Evolutionary conservation across 2,888 invertebrate genomes (phyloP).

Genomic region (Microchrysa polita): DNA sequence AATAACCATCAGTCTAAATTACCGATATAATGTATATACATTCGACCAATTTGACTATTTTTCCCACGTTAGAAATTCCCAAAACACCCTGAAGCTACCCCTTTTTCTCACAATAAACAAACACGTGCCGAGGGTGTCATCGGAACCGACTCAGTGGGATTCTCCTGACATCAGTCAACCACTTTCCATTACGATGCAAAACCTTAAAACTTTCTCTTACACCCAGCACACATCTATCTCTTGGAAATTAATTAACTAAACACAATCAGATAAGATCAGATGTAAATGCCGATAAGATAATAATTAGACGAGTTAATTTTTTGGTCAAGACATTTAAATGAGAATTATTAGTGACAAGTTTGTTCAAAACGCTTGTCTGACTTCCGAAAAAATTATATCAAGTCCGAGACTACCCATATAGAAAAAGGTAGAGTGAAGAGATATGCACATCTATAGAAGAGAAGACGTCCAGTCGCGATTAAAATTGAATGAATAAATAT

Average conservation of each 20-base stretch:
- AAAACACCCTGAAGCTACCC: not conserved
- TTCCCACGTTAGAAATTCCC: not conserved
- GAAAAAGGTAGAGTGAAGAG: no score
- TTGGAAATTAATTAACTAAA: constrained; percentile 7
- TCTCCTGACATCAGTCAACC: not conserved
- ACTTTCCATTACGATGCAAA: not conserved
- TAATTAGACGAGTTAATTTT: constrained; percentile 15
- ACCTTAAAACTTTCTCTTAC: not conserved
- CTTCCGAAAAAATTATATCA: no score
- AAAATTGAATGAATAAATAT: constrained; percentile 11
- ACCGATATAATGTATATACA: no score
- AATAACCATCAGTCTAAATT: no score
- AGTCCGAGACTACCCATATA: no score
- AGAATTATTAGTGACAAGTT: not conserved
- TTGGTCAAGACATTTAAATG: not conserved
- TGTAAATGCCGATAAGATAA: not conserved
- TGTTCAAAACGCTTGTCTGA: not conserved
- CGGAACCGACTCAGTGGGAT: not conserved
- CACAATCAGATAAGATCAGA: constrained; percentile 8
- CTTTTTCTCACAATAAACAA: not conserved
- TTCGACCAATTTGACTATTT: not conserved
- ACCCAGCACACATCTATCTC: not conserved
- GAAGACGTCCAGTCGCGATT: constrained; percentile 4
- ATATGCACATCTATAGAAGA: no score
- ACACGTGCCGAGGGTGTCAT: not conserved